These are phyloP conservation scores for Caloenas nicobarica DNA, from an alignment of 2,113 vertebrate species.

Conservation along the genomic window DNA sequence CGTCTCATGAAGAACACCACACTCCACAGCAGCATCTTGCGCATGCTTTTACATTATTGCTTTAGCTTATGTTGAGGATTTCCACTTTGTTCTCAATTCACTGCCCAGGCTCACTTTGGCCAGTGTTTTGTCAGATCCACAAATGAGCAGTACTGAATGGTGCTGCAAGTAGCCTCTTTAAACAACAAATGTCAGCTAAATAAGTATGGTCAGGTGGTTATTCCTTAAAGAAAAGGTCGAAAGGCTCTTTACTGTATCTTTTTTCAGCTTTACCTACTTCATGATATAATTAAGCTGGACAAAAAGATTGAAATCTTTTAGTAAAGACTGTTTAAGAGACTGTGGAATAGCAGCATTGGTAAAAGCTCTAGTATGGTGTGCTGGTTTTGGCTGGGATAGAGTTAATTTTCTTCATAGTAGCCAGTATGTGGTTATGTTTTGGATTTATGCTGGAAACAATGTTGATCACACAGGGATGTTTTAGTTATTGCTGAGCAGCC, in stretches of 20 bases:
- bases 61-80: not conserved
- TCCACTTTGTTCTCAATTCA: not conserved
- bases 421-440: too few species aligned
- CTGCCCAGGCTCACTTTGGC: not conserved
- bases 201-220: not conserved
- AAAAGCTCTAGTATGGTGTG: not conserved
- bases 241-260: not conserved
- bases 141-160: not conserved
- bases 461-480: too few species aligned
- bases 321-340: not conserved
- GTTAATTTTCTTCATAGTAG: too few species aligned
- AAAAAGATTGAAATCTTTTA: not conserved
- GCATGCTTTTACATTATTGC: not conserved
- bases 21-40: not conserved
- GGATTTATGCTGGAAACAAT: too few species aligned
- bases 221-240: not conserved
- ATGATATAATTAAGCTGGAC: not conserved
- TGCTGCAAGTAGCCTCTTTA: not conserved
- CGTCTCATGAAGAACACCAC: not conserved
- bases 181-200: not conserved
- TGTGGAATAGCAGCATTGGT: not conserved
- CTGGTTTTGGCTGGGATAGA: not conserved
- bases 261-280: not conserved
- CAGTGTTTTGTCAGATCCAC: fast-evolving
- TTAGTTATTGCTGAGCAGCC: too few species aligned